These are phyloP conservation scores for Bubo scandiacus DNA, from an alignment of 2,113 vertebrate genomes.

Conservation along the genomic window DNA sequence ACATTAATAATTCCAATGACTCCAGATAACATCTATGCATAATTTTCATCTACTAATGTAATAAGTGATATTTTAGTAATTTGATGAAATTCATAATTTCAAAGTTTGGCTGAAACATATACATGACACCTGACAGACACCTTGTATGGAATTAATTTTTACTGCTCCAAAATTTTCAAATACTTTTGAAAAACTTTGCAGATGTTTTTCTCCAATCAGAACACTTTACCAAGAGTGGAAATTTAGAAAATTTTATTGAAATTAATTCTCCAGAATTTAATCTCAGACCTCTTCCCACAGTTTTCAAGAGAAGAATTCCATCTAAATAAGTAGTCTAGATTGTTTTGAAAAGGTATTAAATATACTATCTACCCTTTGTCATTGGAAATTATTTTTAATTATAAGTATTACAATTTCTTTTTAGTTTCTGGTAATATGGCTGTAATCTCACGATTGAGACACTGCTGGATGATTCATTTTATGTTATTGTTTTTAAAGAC, in stretches of 20 bases:
- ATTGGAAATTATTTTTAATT: not conserved
- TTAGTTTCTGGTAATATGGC: not conserved
- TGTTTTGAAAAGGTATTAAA: not conserved
- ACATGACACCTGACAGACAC: not conserved
- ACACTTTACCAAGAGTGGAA: not conserved
- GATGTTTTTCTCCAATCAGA: not conserved
- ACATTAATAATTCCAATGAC: not conserved
- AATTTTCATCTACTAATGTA: not conserved
- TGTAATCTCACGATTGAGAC: not conserved
- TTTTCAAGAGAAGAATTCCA: not conserved
- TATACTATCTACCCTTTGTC: not conserved
- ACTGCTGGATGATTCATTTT: not conserved
- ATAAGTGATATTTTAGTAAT: not conserved
- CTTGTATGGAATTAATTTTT: not conserved
- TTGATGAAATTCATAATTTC: not conserved
- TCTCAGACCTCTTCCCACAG: not conserved
- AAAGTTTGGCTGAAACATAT: not conserved
- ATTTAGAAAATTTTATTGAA: not conserved
- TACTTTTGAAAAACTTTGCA: not conserved
- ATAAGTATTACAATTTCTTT: not conserved
- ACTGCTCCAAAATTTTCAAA: not conserved
- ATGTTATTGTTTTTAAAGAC: not conserved
- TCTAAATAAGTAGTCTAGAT: not conserved
- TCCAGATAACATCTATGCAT: not conserved
- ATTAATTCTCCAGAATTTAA: not conserved